Evolutionary conservation across 37 sponge, comb jelly and placozoan genomes (phyloP), one percentile per base, ranked within the genome.

Genomic region (Mnemiopsis leidyi): DNA sequence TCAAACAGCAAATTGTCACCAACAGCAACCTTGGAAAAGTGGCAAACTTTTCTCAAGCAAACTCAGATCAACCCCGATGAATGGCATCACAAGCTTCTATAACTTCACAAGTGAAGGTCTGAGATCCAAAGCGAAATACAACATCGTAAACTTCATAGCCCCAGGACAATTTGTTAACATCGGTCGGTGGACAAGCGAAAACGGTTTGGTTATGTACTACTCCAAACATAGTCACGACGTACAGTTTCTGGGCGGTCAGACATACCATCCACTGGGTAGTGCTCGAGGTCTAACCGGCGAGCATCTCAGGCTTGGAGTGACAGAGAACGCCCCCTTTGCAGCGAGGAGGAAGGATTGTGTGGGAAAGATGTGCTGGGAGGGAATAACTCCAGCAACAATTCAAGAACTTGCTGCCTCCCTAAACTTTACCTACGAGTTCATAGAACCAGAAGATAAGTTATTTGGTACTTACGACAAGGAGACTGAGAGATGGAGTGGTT

Each of bases 251-350:
- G 82, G 82, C 2, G 38, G 38, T 0, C 23, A 3, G 1, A 28
- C 20, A 31, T 13, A 79, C 33, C 33, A 79, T 35, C 82, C 82
- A 18, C 21, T 2, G 3, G 82, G 36, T 0, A 79, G 35, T 33
- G 23, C 82, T 36, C 1, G 7, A 1, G 38, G 37, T 33, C 36
- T 79, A 13, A 7, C 37, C 32, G 82, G 82, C 9, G 38, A 20
- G 21, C 82, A 79, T 79, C 36, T 79, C 20, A 18, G 36, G 21
- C 37, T 79, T 32, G 82, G 82, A 32, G 36, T 79, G 37, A 79
- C 82, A 31, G 3, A 33, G 7, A 79, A 79, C 36, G 31, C 82
- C 7, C 82, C 82, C 33, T 79, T 79, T 79, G 73, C 73, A 69
- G 33, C 36, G 36, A 2, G 7, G 0, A 79, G 7, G 21, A 79